A percentile compares a stretch with the other conserved stretches of the same genome.
phyloP scores from a whole-genome alignment of 2,113 vertebrate species.

The Megaceryle maxima region DNA sequence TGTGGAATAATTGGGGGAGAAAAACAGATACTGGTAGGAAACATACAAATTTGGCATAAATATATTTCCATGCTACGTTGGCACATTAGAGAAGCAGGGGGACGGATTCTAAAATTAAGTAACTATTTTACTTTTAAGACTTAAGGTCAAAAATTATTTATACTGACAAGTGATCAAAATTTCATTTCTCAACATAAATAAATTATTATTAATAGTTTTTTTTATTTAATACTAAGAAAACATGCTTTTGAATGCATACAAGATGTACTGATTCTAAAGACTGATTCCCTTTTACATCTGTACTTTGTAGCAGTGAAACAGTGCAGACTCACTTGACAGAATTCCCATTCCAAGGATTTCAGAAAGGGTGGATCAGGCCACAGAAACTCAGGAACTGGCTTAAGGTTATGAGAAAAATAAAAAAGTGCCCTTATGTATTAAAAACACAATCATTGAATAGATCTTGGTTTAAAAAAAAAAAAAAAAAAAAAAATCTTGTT shows the following conservation, averaged over 20 bases:
- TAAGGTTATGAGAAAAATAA: not conserved
- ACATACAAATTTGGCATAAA: not conserved
- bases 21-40: not conserved
- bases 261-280: not conserved
- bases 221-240: not conserved
- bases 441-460: not conserved
- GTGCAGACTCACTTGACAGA: not conserved
- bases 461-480: not conserved
- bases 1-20: slow-evolving; percentile 38
- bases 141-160: slow-evolving; percentile 25
- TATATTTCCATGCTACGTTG: not conserved
- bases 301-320: not conserved
- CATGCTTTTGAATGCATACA: slow-evolving; percentile 11
- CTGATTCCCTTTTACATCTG: not conserved
- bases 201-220: slow-evolving; percentile 16
- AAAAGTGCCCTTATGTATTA: not conserved
- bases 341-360: not conserved
- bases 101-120: not conserved
- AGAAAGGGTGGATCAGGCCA: not conserved
- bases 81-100: not conserved
- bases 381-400: not conserved
- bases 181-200: slow-evolving; percentile 39
- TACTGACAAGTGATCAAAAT: slow-evolving; percentile 42
- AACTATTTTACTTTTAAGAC: slow-evolving; percentile 46
- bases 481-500: not conserved